Percentiles rank a stretch among this genome's conserved stretches.
Conservation (phyloP, 2,113 vertebrate species). For the Larimichthys polyactis region DNA sequence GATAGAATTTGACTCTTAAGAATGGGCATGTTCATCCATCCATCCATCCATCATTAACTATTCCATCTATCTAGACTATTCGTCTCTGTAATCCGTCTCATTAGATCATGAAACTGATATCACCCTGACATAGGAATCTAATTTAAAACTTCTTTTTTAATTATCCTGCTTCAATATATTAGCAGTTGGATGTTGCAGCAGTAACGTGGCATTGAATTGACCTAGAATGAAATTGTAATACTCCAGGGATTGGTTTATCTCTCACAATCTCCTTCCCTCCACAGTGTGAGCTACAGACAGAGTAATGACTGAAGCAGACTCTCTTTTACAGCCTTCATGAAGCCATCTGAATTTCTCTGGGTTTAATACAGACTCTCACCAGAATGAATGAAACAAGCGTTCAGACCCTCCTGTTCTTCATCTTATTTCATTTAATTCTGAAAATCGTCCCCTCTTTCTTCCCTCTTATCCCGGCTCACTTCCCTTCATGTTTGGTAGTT, state of each 20-base stretch:
- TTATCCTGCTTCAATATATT: slow-evolving; percentile 26
- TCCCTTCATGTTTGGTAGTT: background rate
- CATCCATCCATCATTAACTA: slow-evolving; percentile 21
- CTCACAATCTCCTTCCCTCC: slow-evolving; percentile 20
- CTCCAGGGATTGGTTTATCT: slow-evolving; percentile 15
- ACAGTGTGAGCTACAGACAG: background rate
- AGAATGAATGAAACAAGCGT: slow-evolving; percentile 22
- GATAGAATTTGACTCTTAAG: slow-evolving; percentile 49
- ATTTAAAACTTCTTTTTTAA: slow-evolving; percentile 42
- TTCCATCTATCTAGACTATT: too few relatives aligned
- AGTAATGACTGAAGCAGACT: slow-evolving; percentile 48
- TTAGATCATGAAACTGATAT: slow-evolving; percentile 26
- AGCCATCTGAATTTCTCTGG: slow-evolving; percentile 28
- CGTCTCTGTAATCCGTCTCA: slow-evolving; percentile 14
- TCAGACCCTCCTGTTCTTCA: background rate
- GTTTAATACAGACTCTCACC: slow-evolving; percentile 30
- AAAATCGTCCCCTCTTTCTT: background rate
- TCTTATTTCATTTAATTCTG: slow-evolving; percentile 11
- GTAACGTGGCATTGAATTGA: slow-evolving; percentile 31
- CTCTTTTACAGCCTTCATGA: slow-evolving; percentile 13
- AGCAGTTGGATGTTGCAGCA: background rate
- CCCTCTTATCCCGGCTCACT: slow-evolving; percentile 37
- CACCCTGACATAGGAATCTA: slow-evolving; percentile 27
- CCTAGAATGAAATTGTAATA: slow-evolving; percentile 34
- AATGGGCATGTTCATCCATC: slow-evolving; percentile 18